phyloP scores from a whole-genome alignment of 2,888 invertebrate species.

The Dioctria rufipes region DNA sequence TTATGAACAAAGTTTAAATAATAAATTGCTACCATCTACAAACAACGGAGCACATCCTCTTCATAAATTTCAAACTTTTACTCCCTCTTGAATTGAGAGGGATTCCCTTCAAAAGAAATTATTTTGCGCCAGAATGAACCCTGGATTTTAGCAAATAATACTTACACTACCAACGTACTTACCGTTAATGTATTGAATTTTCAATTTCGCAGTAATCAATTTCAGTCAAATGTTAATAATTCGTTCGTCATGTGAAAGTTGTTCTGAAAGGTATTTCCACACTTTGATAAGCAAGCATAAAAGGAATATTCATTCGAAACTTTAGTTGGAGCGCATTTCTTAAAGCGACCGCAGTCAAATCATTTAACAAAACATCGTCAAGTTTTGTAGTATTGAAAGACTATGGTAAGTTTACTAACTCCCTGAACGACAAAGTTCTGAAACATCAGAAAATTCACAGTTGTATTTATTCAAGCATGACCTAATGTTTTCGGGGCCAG shows the following conservation, averaged over 20 bases:
- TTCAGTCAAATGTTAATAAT: conserved; percentile 33
- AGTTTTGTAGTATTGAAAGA: neutral
- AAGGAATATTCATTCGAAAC: too few relatives aligned
- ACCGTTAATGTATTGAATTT: too few relatives aligned
- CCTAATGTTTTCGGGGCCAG: conserved; percentile 23
- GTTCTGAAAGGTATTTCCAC: neutral
- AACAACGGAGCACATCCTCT: too few relatives aligned
- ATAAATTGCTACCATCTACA: too few relatives aligned
- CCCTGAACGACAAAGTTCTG: neutral
- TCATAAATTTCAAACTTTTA: too few relatives aligned
- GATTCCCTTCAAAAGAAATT: too few relatives aligned
- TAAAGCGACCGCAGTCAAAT: conserved; percentile 20
- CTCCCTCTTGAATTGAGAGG: too few relatives aligned
- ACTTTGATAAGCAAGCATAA: too few relatives aligned
- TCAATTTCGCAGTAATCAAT: conserved; percentile 9
- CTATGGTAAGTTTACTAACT: neutral
- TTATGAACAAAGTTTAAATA: too few relatives aligned
- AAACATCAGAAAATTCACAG: conserved; percentile 20
- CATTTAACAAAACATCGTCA: conserved; percentile 8
- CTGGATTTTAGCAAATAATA: too few relatives aligned
- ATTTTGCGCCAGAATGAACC: too few relatives aligned
- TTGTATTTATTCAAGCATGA: conserved; percentile 28
- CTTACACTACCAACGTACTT: too few relatives aligned
- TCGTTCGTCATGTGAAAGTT: conserved; percentile 10
- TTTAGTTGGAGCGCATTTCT: neutral